These are phyloP conservation scores for Pelusios castaneus DNA, from an alignment of 2,113 vertebrate genomes.

Conservation along the genomic window DNA sequence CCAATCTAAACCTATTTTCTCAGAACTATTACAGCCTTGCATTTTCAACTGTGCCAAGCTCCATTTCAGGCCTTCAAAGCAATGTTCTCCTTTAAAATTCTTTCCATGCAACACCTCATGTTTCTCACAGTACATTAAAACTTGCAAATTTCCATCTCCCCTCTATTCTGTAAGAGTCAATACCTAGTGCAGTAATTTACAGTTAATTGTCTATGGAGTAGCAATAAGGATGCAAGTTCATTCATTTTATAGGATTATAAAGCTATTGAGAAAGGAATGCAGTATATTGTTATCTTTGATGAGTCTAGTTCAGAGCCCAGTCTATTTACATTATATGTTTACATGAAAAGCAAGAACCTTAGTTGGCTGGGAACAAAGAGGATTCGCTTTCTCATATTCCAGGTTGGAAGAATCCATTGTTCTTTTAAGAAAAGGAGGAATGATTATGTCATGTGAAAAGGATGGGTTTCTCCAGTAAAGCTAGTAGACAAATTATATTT, in stretches of 20 bases:
- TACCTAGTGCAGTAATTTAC: not conserved
- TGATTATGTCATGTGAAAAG: not conserved
- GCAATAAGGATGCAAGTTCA: not conserved
- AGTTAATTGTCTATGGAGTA: not conserved
- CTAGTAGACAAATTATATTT: fast-evolving
- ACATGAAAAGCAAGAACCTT: not conserved
- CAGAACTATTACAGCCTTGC: not conserved
- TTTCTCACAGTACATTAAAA: not conserved
- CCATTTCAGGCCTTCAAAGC: not conserved
- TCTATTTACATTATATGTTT: not conserved
- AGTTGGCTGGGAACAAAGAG: not conserved
- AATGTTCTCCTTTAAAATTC: not conserved
- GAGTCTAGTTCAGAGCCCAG: not conserved
- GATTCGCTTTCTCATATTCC: not conserved
- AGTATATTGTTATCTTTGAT: not conserved
- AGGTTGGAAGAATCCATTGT: not conserved
- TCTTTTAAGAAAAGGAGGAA: not conserved
- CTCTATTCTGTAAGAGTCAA: not conserved
- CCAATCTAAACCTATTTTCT: not conserved
- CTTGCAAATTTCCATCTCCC: not conserved
- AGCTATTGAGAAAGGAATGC: not conserved
- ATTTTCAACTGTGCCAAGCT: not conserved
- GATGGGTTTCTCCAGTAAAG: fast-evolving
- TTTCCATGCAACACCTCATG: not conserved
- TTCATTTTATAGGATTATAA: not conserved